Percentiles rank a stretch among this genome's conserved stretches.
Conservation (phyloP, 2,888 invertebrate genomes). For the Leptogaster cylindrica region DNA sequence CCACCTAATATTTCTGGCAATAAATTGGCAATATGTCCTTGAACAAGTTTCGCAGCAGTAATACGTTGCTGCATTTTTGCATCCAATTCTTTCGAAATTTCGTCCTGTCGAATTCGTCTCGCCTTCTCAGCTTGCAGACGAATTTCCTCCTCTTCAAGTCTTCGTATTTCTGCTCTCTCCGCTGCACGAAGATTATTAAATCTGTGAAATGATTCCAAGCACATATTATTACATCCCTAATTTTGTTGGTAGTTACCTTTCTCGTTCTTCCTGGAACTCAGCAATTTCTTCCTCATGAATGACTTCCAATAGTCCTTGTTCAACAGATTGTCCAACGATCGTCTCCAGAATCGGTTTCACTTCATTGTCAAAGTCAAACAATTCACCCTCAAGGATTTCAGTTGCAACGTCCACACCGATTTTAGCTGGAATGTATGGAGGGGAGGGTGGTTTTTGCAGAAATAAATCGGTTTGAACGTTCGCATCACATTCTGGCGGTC, state of each 20-base stretch:
- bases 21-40: conserved; percentile 85
- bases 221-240: background rate
- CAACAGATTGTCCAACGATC: conserved; percentile 86
- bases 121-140: conserved; percentile 75
- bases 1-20: conserved; percentile 84
- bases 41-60: conserved; percentile 81
- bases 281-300: conserved; percentile 92
- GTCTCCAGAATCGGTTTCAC: conserved; percentile 89
- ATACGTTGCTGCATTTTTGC: conserved; percentile 81
- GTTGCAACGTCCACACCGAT: conserved; percentile 81
- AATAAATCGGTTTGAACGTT: conserved; percentile 89
- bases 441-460: conserved; percentile 81
- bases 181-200: conserved; percentile 70
- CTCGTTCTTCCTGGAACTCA: conserved; percentile 74
- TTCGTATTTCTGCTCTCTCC: conserved; percentile 81
- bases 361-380: conserved; percentile 92
- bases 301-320: conserved; percentile 88
- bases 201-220: conserved; percentile 49
- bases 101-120: conserved; percentile 74
- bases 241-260: conserved; percentile 53
- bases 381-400: conserved; percentile 90
- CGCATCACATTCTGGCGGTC: conserved; percentile 76
- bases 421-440: conserved; percentile 78
- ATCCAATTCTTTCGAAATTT: conserved; percentile 69
- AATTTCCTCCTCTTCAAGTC: conserved; percentile 80